Base-by-base conservation (phyloP, 1,140 invertebrate species). In the Steinernema khuongi region DNA sequence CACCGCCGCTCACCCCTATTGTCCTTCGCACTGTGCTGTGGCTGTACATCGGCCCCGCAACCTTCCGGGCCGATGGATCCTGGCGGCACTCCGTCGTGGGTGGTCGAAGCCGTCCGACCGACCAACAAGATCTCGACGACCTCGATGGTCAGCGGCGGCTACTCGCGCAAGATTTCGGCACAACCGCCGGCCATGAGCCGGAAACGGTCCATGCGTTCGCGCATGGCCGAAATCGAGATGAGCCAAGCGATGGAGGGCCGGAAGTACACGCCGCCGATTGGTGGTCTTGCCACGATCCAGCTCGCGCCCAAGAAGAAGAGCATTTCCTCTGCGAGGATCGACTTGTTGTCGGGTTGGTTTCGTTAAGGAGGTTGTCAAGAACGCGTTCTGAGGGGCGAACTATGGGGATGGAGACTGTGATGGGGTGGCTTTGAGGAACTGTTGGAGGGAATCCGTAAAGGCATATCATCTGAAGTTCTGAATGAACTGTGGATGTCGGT, bases 261-360 rank as follows among this genome's bases (percentile, higher is more conserved):
- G 32, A 68, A 68, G 29, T 70, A 22, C 26, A 67, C 32, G n/a
- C 29, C 36, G 26, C n/a, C 31, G 33, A 33, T 41, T 17, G 18
- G 60, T 26, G 32, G 50, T 26, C 30, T 71, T n/a, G 33, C 31
- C 19, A 30, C 66, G 18, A 68, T 31, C 1, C 28, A 36, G 66
- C 26, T 73, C 18, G 41, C 72, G 50, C 50, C 50, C 50, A 60
- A 60, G 44, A 73, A 68, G 67, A 73, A 66, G 26, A 68, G 31
- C 30, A 14, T 73, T 18, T 68, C 60, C 32, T 68, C 72, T 4
- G 72, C 66, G 32, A 73, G 72, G 72, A 73, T 73, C 30, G 72
- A 73, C 41, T 73, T 73, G 30, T 19, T 73, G n/a, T 31, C 72
- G 11, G 72, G 72, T 73, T 7, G 19, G 50, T 60, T 60, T 60